Evolutionary conservation across 1,140 invertebrate species (phyloP).

Genomic region (Pentalonia nigronervosa): DNA sequence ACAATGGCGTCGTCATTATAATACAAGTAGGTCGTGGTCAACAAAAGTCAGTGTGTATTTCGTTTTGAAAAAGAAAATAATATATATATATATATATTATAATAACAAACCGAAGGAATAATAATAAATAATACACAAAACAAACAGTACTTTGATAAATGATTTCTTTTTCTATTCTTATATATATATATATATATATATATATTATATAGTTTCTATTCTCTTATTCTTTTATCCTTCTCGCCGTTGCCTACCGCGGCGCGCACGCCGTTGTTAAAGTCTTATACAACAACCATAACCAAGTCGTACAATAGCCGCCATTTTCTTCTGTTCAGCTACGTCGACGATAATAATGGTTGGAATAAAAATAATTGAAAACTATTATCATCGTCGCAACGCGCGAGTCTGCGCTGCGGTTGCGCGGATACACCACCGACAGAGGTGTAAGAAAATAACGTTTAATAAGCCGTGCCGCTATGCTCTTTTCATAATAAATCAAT

Average conservation of each 20-base stretch:
- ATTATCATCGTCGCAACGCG: not conserved
- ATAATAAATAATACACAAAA: constrained; percentile 51
- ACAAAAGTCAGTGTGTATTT: constrained; percentile 49
- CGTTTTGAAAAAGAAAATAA: constrained; percentile 17
- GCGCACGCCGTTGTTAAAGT: constrained; percentile 14
- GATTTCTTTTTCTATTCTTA: constrained; percentile 48
- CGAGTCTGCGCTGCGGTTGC: not conserved
- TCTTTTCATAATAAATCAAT: not conserved
- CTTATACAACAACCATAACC: not conserved
- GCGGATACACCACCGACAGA: not conserved
- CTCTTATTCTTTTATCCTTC: not conserved
- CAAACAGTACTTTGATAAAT: constrained; percentile 57
- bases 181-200: not conserved
- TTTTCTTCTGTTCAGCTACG: not conserved
- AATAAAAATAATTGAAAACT: constrained; percentile 35
- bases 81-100: not conserved
- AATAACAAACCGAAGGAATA: constrained; percentile 39
- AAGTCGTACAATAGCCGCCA: constrained; percentile 31
- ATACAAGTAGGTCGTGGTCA: constrained; percentile 58
- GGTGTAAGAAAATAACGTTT: not conserved
- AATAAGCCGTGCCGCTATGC: not conserved
- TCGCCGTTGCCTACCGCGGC: constrained; percentile 33
- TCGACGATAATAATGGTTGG: not conserved
- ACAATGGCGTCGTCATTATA: constrained; percentile 53
- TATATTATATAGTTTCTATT: not conserved